Conservation (phyloP, 2,113 vertebrate genomes). For the Erythrolamprus reginae region DNA sequence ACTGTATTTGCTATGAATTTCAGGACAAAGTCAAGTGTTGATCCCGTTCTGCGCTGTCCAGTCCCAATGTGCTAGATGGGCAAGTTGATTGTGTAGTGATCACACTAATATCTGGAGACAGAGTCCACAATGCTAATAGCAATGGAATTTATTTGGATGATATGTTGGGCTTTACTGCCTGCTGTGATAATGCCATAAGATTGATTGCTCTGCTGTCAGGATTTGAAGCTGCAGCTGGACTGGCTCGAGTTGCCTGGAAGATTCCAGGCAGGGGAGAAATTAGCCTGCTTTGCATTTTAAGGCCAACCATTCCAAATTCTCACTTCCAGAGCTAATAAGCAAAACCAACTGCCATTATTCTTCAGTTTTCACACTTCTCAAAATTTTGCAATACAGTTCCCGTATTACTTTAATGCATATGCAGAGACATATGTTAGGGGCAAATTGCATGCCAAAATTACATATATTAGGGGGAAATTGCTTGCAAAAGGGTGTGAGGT, state of each 20-base stretch:
- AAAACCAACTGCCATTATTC: background rate
- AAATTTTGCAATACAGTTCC: background rate
- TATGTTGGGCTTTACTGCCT: background rate
- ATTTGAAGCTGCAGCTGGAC: background rate
- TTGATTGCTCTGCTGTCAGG: background rate
- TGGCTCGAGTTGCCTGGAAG: background rate
- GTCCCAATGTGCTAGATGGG: background rate
- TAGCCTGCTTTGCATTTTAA: background rate
- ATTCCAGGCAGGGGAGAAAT: background rate
- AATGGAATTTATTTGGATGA: background rate
- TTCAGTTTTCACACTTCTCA: background rate
- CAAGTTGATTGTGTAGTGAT: background rate
- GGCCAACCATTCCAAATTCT: background rate
- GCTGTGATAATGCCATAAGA: background rate
- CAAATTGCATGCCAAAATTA: background rate
- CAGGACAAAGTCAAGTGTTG: background rate
- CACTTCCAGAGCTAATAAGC: background rate
- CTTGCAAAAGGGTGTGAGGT: background rate
- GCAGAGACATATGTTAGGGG: background rate
- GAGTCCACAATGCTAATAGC: background rate
- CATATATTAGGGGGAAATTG: background rate
- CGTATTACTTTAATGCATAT: background rate
- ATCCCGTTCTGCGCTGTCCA: too few species aligned
- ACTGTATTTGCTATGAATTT: background rate
- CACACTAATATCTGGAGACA: background rate